phyloP scores from a whole-genome alignment of 2,797 vertebrate genomes.

The Diplodus puntazzo region DNA sequence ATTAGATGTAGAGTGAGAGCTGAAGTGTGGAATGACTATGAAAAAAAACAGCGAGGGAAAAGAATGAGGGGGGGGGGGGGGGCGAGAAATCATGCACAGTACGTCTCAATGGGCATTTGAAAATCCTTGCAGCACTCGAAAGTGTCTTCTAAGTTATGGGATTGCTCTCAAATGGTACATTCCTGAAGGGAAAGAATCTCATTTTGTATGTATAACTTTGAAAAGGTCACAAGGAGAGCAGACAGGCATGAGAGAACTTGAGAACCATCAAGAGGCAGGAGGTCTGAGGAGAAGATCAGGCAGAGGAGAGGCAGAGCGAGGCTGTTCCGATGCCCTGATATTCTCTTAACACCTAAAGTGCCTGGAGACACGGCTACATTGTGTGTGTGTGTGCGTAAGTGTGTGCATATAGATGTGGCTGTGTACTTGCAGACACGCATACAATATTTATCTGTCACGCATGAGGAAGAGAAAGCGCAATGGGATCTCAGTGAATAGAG shows the following conservation, averaged over 20 bases:
- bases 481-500: conserved; percentile 9
- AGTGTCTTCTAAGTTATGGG: conserved; percentile 73
- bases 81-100: conserved; percentile 51
- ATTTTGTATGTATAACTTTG: conserved; percentile 85
- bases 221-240: conserved; percentile 84
- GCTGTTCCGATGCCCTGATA: conserved; percentile 50
- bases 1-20: conserved; percentile 74
- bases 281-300: conserved; percentile 62
- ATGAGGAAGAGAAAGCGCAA: background rate
- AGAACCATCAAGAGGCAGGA: conserved; percentile 69
- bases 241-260: conserved; percentile 73
- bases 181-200: conserved; percentile 80
- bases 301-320: conserved; percentile 36
- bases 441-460: conserved; percentile 12
- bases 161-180: conserved; percentile 73
- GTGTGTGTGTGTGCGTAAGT: background rate
- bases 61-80: conserved; percentile 9
- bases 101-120: conserved; percentile 67
- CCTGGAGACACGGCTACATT: conserved; percentile 35
- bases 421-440: background rate
- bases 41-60: conserved; percentile 38
- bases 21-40: conserved; percentile 60
- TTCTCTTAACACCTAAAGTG: conserved; percentile 59
- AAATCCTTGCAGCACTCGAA: conserved; percentile 63
- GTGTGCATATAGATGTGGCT: conserved; percentile 22